Conservation (phyloP, 2,797 vertebrate genomes). For the Cottoperca gobio region DNA sequence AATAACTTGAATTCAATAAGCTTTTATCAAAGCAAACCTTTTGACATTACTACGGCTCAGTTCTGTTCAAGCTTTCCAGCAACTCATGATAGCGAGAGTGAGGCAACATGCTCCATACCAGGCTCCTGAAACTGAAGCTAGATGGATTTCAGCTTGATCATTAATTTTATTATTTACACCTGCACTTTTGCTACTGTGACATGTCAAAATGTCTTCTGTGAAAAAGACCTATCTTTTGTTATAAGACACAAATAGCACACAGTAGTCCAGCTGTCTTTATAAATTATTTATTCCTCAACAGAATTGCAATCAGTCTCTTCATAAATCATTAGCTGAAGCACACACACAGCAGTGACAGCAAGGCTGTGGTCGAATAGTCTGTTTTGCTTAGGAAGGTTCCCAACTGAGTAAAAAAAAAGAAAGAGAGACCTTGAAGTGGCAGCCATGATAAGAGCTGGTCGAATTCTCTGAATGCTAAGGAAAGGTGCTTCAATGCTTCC, state of each 20-base stretch:
- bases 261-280: background rate
- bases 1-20: background rate
- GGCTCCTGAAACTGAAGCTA: background rate
- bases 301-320: slow-evolving; percentile 27
- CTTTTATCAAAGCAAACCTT: background rate
- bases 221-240: background rate
- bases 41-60: background rate
- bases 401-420: too few species aligned
- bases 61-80: background rate
- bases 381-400: too few species aligned
- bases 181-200: background rate
- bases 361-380: too few species aligned
- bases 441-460: too few species aligned
- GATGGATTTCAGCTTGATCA: background rate
- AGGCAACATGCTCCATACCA: background rate
- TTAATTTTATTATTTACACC: background rate
- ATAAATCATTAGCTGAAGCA: slow-evolving; percentile 14
- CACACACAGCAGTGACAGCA: slow-evolving; percentile 26
- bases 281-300: slow-evolving; percentile 57
- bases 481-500: too few species aligned
- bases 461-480: too few species aligned
- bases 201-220: background rate
- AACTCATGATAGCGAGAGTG: background rate
- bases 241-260: slow-evolving; percentile 13
- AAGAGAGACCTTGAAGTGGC: too few species aligned